Evolutionary conservation across 2,113 vertebrate genomes (phyloP).

Genomic region (Baryphthengus martii): DNA sequence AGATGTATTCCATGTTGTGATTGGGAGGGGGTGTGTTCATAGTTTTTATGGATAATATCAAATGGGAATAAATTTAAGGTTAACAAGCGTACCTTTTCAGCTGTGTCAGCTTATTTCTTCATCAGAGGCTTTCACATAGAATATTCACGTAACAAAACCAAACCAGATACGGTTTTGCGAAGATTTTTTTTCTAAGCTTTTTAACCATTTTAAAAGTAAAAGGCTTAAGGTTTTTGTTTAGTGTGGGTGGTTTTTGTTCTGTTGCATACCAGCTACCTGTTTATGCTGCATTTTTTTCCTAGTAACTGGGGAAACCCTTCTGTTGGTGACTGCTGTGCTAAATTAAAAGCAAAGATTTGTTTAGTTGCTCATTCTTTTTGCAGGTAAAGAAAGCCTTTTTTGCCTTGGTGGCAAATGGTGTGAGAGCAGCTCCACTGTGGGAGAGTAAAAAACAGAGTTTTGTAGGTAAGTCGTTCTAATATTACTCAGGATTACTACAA

Average conservation of each 20-base stretch:
- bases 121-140: background rate
- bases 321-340: background rate
- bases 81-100: background rate
- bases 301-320: background rate
- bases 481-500: background rate
- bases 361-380: background rate
- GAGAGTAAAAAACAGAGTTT: slow-evolving; percentile 98
- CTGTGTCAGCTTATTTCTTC: background rate
- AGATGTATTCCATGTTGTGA: background rate
- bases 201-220: background rate
- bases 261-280: background rate
- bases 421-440: slow-evolving; percentile 95
- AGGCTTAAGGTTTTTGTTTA: background rate
- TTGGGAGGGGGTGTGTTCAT: background rate
- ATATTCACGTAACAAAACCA: background rate
- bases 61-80: background rate
- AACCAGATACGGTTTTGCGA: background rate
- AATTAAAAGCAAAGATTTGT: background rate
- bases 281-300: background rate
- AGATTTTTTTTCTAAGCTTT: background rate
- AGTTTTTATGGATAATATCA: background rate
- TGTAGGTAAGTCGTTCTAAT: slow-evolving; percentile 84
- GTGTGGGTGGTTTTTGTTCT: background rate
- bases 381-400: slow-evolving; percentile 99
- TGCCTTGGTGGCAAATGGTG: slow-evolving; percentile 95